phyloP scores from a whole-genome alignment of 2,888 invertebrate species.

The Molorchus minor region DNA sequence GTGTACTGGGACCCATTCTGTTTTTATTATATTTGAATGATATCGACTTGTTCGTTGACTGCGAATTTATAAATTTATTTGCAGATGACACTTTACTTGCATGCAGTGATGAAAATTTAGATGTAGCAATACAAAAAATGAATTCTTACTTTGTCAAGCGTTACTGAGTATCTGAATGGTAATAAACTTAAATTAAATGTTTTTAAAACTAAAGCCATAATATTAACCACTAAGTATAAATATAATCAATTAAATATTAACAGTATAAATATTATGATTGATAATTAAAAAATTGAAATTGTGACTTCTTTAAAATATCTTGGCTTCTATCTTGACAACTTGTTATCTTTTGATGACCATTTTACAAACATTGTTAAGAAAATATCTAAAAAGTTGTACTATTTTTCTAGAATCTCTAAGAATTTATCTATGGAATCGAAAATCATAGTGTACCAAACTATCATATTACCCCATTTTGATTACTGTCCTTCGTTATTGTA shows the following conservation, averaged over 20 bases:
- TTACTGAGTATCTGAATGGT: background rate
- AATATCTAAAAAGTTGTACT: background rate
- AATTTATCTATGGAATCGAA: background rate
- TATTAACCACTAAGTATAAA: background rate
- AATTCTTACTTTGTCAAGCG: background rate
- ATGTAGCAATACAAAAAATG: background rate
- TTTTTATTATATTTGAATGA: background rate
- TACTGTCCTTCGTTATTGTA: background rate
- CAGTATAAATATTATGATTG: background rate
- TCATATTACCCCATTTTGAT: background rate
- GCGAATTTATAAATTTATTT: background rate
- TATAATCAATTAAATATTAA: background rate
- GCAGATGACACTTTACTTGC: background rate
- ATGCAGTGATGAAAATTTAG: background rate
- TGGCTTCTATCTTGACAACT: background rate
- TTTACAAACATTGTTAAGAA: background rate
- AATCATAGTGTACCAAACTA: background rate
- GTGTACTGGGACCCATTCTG: background rate
- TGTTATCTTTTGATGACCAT: background rate
- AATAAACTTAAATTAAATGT: background rate
- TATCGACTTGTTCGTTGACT: background rate
- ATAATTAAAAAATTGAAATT: background rate
- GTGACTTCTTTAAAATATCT: background rate
- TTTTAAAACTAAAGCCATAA: background rate
- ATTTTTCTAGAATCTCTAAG: background rate